Percentiles rank a stretch among this genome's conserved stretches.
Conservation (phyloP, 2,113 vertebrate genomes). For the Picathartes gymnocephalus region DNA sequence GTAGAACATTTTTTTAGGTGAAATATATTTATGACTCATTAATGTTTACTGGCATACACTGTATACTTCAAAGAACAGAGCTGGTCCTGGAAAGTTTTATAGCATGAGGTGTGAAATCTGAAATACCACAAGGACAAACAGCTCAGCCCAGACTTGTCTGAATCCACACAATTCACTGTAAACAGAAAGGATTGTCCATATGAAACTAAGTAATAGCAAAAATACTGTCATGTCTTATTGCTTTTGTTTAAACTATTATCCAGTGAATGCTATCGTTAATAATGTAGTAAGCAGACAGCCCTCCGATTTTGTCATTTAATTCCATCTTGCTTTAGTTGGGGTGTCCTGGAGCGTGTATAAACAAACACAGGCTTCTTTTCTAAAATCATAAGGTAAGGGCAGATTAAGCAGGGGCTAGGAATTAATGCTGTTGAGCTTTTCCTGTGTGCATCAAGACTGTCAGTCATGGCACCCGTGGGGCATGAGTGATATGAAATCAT, state of each 20-base stretch:
- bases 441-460: neutral
- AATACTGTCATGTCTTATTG: neutral
- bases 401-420: neutral
- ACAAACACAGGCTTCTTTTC: neutral
- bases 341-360: neutral
- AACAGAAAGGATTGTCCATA: neutral
- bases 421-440: neutral
- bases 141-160: neutral
- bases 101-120: slow-evolving; percentile 51
- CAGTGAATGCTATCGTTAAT: neutral
- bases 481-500: neutral
- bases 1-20: neutral
- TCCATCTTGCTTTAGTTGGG: neutral
- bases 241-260: neutral
- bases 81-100: slow-evolving; percentile 43
- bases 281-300: neutral
- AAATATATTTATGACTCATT: neutral
- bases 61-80: slow-evolving; percentile 35
- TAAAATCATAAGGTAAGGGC: neutral
- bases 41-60: slow-evolving; percentile 12
- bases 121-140: slow-evolving; percentile 34
- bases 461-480: neutral
- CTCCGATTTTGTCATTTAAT: neutral
- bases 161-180: neutral
- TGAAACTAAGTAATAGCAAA: neutral